Percentiles rank a stretch among this genome's conserved stretches.
phyloP scores from a whole-genome alignment of 2,113 vertebrate genomes.

The Pangasianodon hypophthalmus region DNA sequence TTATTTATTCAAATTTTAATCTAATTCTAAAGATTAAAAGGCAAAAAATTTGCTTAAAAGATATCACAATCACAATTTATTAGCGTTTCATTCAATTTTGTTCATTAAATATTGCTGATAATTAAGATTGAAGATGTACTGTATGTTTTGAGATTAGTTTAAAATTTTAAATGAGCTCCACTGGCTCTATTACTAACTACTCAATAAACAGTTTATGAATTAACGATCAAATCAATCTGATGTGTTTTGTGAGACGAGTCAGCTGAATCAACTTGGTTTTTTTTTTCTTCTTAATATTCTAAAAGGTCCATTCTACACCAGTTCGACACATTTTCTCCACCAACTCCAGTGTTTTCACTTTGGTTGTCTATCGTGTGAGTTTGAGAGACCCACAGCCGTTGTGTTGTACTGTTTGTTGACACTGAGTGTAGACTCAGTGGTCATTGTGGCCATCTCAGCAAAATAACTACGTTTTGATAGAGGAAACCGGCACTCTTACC shows the following conservation, averaged over 20 bases:
- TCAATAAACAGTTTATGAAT: not conserved
- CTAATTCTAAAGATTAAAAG: no score
- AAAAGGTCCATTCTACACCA: not conserved
- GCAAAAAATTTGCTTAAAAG: no score
- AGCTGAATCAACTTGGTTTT: not conserved
- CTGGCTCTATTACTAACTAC: not conserved
- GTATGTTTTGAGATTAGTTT: not conserved
- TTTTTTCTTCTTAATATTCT: no score
- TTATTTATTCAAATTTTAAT: not conserved
- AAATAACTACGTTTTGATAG: not conserved
- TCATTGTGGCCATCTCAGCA: not conserved
- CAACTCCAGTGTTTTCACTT: not conserved
- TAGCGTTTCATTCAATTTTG: not conserved
- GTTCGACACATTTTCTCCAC: not conserved
- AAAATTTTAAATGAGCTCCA: not conserved
- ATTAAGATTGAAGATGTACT: no score
- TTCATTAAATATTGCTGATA: not conserved
- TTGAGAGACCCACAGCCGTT: not conserved
- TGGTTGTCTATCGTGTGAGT: not conserved
- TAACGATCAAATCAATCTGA: not conserved
- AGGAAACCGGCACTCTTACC: not conserved
- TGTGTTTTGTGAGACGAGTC: not conserved
- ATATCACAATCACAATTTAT: no score
- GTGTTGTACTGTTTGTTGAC: not conserved
- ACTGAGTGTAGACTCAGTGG: not conserved